Conservation (phyloP, 2,797 vertebrate genomes). For the Euphonia xanthogaster region DNA sequence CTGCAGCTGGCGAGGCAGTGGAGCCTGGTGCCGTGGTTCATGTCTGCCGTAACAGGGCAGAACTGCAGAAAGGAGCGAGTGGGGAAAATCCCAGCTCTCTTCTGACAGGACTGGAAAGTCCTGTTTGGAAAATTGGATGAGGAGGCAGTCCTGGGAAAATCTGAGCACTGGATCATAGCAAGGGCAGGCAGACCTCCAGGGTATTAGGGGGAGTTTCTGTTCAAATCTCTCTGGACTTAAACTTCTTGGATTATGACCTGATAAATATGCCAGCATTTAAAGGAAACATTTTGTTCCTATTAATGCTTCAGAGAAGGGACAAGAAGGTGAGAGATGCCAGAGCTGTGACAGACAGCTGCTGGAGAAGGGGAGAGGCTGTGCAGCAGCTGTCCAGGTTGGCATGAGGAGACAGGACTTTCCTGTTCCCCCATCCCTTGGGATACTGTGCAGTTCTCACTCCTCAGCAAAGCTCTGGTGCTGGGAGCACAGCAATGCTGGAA, state of each 20-base stretch:
- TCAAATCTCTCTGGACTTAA: not conserved
- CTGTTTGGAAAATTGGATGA: slow-evolving; percentile 38
- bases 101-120: slow-evolving; percentile 45
- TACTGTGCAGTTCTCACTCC: rapidly evolving
- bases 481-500: not conserved
- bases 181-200: not conserved
- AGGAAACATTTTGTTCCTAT: not conserved
- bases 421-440: not conserved
- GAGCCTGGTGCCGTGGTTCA: rapidly evolving
- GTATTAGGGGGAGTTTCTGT: not conserved
- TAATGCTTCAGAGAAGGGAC: not conserved
- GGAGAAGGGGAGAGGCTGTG: not conserved
- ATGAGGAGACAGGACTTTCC: not conserved
- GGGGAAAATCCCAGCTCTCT: slow-evolving; percentile 31
- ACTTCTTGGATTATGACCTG: not conserved
- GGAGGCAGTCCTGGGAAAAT: slow-evolving; percentile 5
- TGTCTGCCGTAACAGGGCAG: not conserved
- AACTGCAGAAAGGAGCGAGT: not conserved
- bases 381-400: rapidly evolving
- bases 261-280: not conserved
- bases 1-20: not conserved
- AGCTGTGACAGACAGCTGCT: not conserved
- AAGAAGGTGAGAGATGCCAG: not conserved
- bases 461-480: rapidly evolving
- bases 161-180: not conserved